A percentile compares a stretch with the other conserved stretches of the same genome.
Evolutionary conservation across 2,113 vertebrate species (phyloP).

Genomic region (Sigmodon hispidus): DNA sequence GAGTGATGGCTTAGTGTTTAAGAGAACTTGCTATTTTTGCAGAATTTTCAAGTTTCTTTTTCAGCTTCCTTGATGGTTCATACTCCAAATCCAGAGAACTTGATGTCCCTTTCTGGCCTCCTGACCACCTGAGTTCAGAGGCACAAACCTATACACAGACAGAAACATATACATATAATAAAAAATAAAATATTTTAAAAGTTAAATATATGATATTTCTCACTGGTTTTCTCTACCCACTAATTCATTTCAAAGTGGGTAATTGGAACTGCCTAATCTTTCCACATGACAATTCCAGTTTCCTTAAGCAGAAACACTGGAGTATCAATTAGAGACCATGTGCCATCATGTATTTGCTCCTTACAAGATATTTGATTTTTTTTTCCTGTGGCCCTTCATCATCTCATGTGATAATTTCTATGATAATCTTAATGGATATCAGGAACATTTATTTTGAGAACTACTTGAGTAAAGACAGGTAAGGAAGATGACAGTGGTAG

Average conservation of each 20-base stretch:
- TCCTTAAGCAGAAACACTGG: no score
- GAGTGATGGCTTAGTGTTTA: background rate
- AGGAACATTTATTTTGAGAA: background rate
- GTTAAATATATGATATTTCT: background rate
- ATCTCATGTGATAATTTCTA: background rate
- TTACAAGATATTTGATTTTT: background rate
- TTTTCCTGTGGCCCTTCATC: background rate
- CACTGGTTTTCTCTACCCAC: background rate
- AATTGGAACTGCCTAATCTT: accelerated
- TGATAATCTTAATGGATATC: background rate
- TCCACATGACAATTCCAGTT: background rate
- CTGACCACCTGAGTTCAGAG: background rate
- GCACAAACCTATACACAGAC: no score
- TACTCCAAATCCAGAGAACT: background rate
- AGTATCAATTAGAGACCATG: accelerated
- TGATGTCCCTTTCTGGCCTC: background rate
- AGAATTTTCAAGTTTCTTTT: background rate
- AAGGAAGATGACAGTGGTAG: constrained; percentile 92
- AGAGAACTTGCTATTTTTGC: background rate
- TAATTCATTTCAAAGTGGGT: background rate
- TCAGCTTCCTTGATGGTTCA: no score
- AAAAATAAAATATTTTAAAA: background rate
- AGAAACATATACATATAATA: background rate
- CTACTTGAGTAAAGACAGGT: background rate
- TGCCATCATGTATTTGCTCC: no score